Percentiles rank a stretch among this genome's conserved stretches.
Evolutionary conservation across 2,797 vertebrate genomes (phyloP).

Genomic region (Anniella stebbinsi): DNA sequence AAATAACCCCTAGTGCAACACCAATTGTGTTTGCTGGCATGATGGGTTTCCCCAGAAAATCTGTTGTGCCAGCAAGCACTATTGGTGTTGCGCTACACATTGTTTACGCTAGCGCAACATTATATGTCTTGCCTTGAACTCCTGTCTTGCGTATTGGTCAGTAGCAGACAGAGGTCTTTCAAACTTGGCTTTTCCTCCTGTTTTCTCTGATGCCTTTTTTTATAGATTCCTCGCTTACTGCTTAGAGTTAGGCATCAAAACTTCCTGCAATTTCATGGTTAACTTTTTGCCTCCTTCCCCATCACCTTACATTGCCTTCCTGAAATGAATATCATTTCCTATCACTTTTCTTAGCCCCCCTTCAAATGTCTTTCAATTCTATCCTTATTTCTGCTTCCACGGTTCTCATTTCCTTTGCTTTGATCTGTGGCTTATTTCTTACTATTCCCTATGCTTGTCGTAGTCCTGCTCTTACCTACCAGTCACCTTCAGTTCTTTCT

Average conservation of each 20-base stretch:
- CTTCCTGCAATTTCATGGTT: constrained; percentile 45
- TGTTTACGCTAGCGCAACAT: too few relatives aligned
- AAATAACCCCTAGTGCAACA: neutral
- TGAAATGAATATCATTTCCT: neutral
- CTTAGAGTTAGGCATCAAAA: neutral
- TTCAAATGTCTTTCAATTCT: constrained; percentile 8
- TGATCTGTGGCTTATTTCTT: neutral
- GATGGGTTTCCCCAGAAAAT: too few relatives aligned
- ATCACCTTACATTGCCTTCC: neutral
- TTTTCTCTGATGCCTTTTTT: neutral
- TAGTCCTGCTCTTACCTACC: constrained; percentile 2
- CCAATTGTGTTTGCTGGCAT: neutral
- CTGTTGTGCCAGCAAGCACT: too few relatives aligned
- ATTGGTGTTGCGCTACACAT: too few relatives aligned
- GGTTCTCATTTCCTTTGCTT: neutral
- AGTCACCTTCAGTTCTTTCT: constrained; percentile 16
- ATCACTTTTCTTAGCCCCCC: neutral
- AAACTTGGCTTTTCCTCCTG: neutral
- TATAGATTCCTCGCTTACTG: neutral
- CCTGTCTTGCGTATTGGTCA: neutral
- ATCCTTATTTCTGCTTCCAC: constrained; percentile 6
- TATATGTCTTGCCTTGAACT: neutral
- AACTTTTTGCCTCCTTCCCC: constrained; percentile 32
- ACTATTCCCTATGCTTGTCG: constrained; percentile 5
- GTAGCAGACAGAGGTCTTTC: neutral